Base-by-base conservation (phyloP, 2,888 invertebrate genomes). In the Periphyllus acericola region DNA sequence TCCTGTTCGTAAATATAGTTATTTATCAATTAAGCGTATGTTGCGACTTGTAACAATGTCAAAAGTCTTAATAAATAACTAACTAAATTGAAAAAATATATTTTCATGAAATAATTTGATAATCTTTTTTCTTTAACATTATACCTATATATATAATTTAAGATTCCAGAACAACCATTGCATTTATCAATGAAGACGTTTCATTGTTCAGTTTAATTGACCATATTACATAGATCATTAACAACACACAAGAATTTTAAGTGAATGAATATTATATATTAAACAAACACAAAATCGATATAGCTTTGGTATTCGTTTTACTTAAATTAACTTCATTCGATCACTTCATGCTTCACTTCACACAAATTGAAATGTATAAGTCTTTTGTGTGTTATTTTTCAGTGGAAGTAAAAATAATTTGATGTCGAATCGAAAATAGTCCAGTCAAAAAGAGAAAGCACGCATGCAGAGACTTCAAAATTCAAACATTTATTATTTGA, bases 271-370 rank as follows among this genome's bases (percentile, higher is more conserved):
- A 68, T 68, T 11, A 68, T 25, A 32, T 78, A 55, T 78, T 78
- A 29, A 32, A 76, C 19, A 19, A 76, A 76, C 25, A 46, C 46
- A 76, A 78, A 75, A 78, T 78, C 78, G 46, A 78, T 52, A 78
- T 1, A 21, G 78, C 21, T 55, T 32, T 32, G 52, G 52, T 78
- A 55, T 78, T 21, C 78, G 21, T 55, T 78, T 78, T 78, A 78
- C 78, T 80, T 36, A 80, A 36, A 80, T 80, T 80, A 60, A 66
- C 80, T 66, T 79, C 60, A 11, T 79, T 60, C 80, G n/a, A 68
- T 66, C 66, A 68, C 80, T 81, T 68, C 19, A 68, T 81, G 29
- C 40, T 81, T 29, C 66, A 68, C 40, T 81, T 66, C 80, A 2
- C 29, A 40, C 40, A 81, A 81, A 81, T 81, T 68, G 66, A 81